Conservation (phyloP, 2,797 vertebrate genomes). For the Bryconaethiops microstoma region DNA sequence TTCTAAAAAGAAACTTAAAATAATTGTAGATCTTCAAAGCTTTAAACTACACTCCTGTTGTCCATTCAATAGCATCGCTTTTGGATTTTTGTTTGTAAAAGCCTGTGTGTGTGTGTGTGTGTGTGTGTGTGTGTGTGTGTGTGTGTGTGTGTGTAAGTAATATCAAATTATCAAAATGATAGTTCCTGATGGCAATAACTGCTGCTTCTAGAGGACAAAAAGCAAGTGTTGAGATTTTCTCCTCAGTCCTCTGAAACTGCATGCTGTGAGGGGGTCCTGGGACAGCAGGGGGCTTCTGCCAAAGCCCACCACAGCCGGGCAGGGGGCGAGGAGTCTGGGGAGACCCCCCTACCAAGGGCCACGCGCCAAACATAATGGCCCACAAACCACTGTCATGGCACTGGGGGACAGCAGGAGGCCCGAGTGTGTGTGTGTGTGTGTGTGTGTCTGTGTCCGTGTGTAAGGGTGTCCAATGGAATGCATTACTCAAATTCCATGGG, state of each 20-base stretch:
- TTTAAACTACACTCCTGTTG: too few species aligned
- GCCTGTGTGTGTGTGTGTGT: too few species aligned
- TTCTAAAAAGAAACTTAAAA: too few species aligned
- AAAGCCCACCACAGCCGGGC: conserved; percentile 68
- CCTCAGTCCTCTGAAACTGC: conserved; percentile 4
- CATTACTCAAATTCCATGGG: conserved; percentile 74
- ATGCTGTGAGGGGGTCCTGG: conserved; percentile 60
- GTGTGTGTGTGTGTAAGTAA: too few species aligned
- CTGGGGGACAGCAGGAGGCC: conserved; percentile 57
- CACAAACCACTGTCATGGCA: conserved; percentile 72
- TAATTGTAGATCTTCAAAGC: too few species aligned
- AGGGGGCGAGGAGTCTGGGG: conserved; percentile 61
- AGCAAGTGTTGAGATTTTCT: not conserved
- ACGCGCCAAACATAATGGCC: conserved; percentile 84
- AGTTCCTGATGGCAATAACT: not conserved
- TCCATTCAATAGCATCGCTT: too few species aligned
- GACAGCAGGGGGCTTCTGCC: conserved; percentile 76
- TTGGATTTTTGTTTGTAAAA: too few species aligned
- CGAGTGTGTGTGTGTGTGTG: conserved; percentile 38
- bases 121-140: too few species aligned
- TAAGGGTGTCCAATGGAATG: conserved; percentile 60
- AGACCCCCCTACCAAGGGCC: conserved; percentile 67
- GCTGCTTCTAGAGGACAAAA: not conserved
- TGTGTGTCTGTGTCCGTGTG: conserved; percentile 55
- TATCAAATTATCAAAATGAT: too few species aligned